phyloP scores from a whole-genome alignment of 2,888 invertebrate genomes.

The Habroteleia sp. region DNA sequence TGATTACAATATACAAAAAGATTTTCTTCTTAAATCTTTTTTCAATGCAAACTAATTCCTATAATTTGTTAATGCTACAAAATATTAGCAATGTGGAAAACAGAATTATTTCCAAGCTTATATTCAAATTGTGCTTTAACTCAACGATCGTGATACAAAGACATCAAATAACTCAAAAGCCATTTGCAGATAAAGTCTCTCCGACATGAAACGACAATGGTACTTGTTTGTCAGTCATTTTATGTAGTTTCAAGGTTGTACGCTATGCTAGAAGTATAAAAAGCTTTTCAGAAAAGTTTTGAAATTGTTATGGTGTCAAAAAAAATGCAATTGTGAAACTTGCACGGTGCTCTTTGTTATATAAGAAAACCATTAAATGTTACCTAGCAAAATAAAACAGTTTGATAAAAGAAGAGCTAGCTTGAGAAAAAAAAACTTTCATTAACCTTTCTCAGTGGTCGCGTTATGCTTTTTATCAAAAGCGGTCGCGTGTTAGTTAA shows the following conservation, averaged over 20 bases:
- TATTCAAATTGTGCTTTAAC: conserved; percentile 15
- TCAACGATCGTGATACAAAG: conserved; percentile 9
- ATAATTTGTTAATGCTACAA: no score
- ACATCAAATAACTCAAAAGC: conserved; percentile 27
- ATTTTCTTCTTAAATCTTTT: no score
- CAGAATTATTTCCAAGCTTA: background rate
- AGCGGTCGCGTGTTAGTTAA: conserved; percentile 29
- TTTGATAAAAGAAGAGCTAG: conserved; percentile 41
- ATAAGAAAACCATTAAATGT: conserved; percentile 48
- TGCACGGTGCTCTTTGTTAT: conserved; percentile 29
- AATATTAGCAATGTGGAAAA: no score
- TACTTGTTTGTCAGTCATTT: conserved; percentile 42
- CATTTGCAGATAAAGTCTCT: conserved; percentile 37
- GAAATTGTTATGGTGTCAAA: conserved; percentile 45
- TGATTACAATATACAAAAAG: no score
- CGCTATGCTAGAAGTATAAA: conserved; percentile 27
- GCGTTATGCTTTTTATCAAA: conserved; percentile 46
- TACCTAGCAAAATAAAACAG: conserved; percentile 31
- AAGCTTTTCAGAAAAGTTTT: conserved; percentile 39
- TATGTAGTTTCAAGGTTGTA: conserved; percentile 11
- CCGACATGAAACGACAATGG: conserved; percentile 39
- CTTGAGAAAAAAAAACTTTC: conserved; percentile 29
- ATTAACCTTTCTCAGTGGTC: conserved; percentile 37
- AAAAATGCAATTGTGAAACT: conserved; percentile 48
- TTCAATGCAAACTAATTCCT: no score